A percentile compares a stretch with the other conserved stretches of the same genome.
Evolutionary conservation across 2,797 vertebrate genomes (phyloP).

Genomic region (Smutsia temminckii): DNA sequence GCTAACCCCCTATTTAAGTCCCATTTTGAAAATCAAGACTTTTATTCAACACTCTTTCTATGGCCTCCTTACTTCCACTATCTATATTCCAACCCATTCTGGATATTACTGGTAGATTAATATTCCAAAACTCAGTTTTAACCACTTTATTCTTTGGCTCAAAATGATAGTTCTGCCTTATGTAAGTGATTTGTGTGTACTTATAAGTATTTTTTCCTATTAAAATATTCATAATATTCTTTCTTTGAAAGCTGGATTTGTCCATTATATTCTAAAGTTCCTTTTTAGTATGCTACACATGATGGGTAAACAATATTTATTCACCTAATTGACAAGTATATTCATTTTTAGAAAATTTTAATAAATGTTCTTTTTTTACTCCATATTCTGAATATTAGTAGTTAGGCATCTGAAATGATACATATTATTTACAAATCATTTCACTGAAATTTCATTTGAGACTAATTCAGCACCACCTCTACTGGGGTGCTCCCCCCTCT

Average conservation of each 20-base stretch:
- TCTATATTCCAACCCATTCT: background rate
- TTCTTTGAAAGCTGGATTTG: background rate
- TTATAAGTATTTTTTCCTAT: background rate
- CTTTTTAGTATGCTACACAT: background rate
- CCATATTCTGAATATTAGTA: background rate
- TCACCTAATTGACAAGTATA: background rate
- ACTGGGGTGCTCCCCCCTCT: background rate
- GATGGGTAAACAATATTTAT: constrained; percentile 14
- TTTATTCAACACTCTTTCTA: background rate
- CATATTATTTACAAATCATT: constrained; percentile 27
- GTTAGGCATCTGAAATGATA: constrained; percentile 15
- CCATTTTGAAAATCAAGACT: constrained; percentile 17
- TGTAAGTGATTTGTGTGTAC: background rate
- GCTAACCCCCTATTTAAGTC: background rate
- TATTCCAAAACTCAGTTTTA: background rate
- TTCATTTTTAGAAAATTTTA: constrained; percentile 34
- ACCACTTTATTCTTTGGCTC: background rate
- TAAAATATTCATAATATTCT: background rate
- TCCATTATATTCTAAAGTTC: background rate
- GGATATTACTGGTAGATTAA: background rate
- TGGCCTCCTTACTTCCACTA: background rate
- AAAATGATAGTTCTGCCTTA: background rate
- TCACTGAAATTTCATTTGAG: background rate
- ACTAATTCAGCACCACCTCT: background rate
- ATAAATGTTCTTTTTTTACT: background rate